These are phyloP conservation scores for Andrena flavipes DNA, from an alignment of 2,888 invertebrate genomes.

Conservation along the genomic window DNA sequence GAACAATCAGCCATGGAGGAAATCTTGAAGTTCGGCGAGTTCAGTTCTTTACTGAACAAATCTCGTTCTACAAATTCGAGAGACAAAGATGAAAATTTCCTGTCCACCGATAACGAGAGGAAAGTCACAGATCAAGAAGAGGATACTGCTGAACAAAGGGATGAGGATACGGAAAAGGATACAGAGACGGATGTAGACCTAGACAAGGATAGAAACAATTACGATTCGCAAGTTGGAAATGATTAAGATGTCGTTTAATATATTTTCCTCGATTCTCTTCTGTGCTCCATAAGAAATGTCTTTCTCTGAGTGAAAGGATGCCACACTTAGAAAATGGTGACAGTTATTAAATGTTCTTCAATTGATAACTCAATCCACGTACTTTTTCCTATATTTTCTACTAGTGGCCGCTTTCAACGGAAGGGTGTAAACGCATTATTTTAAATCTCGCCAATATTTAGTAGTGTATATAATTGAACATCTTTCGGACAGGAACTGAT, in stretches of 20 bases:
- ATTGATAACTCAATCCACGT: slow-evolving; percentile 41
- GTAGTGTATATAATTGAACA: slow-evolving; percentile 12
- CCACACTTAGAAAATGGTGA: slow-evolving; percentile 13
- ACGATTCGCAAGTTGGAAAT: slow-evolving; percentile 71
- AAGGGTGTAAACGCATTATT: background rate
- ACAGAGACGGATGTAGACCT: slow-evolving; percentile 56
- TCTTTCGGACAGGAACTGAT: background rate
- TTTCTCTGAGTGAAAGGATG: slow-evolving; percentile 54
- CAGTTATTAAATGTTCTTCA: slow-evolving; percentile 45
- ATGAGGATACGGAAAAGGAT: slow-evolving; percentile 35
- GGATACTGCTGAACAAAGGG: slow-evolving; percentile 40
- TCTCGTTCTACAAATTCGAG: slow-evolving; percentile 70
- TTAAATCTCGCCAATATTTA: background rate
- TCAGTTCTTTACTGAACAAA: slow-evolving; percentile 80
- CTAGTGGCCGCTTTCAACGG: background rate
- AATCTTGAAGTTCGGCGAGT: slow-evolving; percentile 80
- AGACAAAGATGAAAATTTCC: slow-evolving; percentile 54
- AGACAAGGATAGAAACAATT: slow-evolving; percentile 63
- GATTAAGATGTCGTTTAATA: slow-evolving; percentile 69
- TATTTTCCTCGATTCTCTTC: background rate
- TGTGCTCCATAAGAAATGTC: slow-evolving; percentile 51
- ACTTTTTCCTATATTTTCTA: slow-evolving; percentile 20
- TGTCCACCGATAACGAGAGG: slow-evolving; percentile 35
- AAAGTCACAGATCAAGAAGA: slow-evolving; percentile 40
- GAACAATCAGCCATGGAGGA: slow-evolving; percentile 80